phyloP scores from a whole-genome alignment of 2,888 invertebrate genomes.

The Acanthoscelides obtectus region DNA sequence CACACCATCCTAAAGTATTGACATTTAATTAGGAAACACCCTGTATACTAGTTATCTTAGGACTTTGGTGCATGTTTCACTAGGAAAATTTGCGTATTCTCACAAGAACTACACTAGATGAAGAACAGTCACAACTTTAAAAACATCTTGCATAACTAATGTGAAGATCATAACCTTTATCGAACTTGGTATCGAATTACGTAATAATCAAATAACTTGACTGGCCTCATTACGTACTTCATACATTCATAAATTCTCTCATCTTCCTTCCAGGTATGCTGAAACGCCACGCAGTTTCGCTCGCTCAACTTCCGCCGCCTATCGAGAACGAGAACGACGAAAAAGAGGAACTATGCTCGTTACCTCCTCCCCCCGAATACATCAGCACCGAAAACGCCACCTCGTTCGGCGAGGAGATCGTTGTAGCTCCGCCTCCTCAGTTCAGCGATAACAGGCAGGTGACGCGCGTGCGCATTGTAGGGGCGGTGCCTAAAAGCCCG shows the following conservation, averaged over 20 bases:
- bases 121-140: no score
- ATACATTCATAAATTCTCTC: neutral
- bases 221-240: no score
- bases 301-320: conserved; percentile 78
- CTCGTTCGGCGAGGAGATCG: conserved; percentile 44
- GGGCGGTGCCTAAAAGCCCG: conserved; percentile 68
- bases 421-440: conserved; percentile 84
- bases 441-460: conserved; percentile 71
- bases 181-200: no score
- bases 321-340: conserved; percentile 67
- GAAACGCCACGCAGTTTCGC: conserved; percentile 52
- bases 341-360: conserved; percentile 58
- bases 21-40: no score
- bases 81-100: no score
- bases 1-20: no score
- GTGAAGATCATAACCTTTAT: no score
- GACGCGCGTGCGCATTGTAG: conserved; percentile 73
- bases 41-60: no score
- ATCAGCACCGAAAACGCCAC: conserved; percentile 51
- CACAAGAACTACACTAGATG: no score
- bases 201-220: no score
- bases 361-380: conserved; percentile 56
- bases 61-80: no score
- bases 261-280: conserved; percentile 19
- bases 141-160: no score